Base-by-base conservation (phyloP, 2,797 vertebrate species). In the Lemur catta region DNA sequence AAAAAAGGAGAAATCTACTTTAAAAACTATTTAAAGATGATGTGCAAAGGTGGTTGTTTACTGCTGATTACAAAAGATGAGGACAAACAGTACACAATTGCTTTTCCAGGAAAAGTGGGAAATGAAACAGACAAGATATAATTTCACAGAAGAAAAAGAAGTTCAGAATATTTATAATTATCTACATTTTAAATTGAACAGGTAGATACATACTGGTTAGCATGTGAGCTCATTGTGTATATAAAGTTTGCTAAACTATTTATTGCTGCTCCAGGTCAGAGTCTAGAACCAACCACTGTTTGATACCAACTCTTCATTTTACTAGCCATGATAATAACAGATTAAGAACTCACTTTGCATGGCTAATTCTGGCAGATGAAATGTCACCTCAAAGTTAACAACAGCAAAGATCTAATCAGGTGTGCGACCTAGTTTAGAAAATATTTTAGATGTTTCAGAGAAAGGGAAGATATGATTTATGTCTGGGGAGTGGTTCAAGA, bases 121-220 rank as follows among this genome's bases (percentile, higher is more conserved):
- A 55, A 80, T n/a, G 26, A 81, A 82, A 74, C n/a, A 92, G 48
- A 61, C 4, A 4, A 96, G 57, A 28, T 46, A 82, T 38, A 85
- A 86, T 84, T 96, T 94, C 20, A 81, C 38, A 80, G 93, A 95
- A 93, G 91, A 81, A 55, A 91, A 94, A 84, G 72, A 84, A 71
- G 5, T 24, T 61, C 24, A 43, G 14, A 50, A 30, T 95, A 80
- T 93, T 74, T 93, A 86, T 69, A 93, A 91, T 96, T 88, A 75
- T n/a, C 46, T 46, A 50, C 30, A 91, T 63, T 8, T 84, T 94
- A 84, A 20, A 89, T 74, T 90, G 75, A 92, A 63, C 61, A 82
- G 57, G 65, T 91, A 20, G 33, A 63, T 52, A 61, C 28, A 38
- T 84, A 78, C 4, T 82, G 33, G 14, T 50, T 82, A 71, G 35